A percentile compares a stretch with the other conserved stretches of the same genome.
phyloP scores from a whole-genome alignment of 2,797 vertebrate species.

The Brachyrhaphis roseni region DNA sequence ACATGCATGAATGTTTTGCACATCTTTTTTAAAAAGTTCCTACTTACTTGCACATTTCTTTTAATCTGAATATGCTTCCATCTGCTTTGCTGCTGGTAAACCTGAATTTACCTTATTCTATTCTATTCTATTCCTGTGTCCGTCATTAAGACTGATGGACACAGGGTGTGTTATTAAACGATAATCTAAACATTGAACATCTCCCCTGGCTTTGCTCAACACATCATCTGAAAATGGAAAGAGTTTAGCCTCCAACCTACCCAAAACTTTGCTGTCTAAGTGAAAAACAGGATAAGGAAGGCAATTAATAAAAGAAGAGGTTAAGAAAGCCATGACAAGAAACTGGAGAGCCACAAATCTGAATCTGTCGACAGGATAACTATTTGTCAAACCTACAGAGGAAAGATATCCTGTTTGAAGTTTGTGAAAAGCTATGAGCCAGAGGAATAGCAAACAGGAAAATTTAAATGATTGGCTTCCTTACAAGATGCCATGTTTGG shows the following conservation, averaged over 20 bases:
- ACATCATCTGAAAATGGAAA: neutral
- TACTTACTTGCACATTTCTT: neutral
- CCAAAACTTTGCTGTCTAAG: neutral
- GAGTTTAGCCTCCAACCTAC: neutral
- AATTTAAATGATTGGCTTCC: neutral
- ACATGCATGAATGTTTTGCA: neutral
- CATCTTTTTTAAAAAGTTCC: too few relatives aligned
- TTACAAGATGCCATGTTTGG: neutral
- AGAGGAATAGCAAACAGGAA: neutral
- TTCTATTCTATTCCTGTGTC: neutral
- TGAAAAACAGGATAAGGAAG: neutral
- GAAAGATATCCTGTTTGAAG: neutral
- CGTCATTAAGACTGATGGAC: neutral
- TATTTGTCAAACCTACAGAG: neutral
- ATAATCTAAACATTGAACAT: neutral
- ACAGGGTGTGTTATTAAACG: neutral
- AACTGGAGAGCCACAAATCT: neutral
- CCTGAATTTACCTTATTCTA: neutral
- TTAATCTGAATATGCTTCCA: neutral
- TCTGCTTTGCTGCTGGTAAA: neutral
- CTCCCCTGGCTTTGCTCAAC: neutral
- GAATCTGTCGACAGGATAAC: neutral
- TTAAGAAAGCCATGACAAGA: neutral
- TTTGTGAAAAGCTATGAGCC: neutral
- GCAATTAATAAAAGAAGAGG: neutral